Base-by-base conservation (phyloP, 2,797 vertebrate genomes). In the Chaetophractus vellerosus region DNA sequence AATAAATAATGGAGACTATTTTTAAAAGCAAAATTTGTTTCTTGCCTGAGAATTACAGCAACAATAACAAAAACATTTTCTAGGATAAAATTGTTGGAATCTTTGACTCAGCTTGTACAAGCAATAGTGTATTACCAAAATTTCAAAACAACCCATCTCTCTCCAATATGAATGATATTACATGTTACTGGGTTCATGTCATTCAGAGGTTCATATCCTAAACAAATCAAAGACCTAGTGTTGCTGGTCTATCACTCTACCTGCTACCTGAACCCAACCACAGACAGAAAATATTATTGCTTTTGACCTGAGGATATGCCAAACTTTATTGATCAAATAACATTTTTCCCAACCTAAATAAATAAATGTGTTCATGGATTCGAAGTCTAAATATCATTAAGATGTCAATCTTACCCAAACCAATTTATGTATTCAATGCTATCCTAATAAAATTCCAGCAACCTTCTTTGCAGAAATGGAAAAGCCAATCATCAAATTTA, bases 81-180 rank as follows among this genome's bases (percentile, higher is more conserved):
- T 66, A 75, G 69, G 24, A 50, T 76, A 85, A 88, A 96, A 88
- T 88, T 94, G 95, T 93, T 95, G 83, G 92, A 66, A 72, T 84
- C 83, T 97, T 97, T 95, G 96, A 97, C 82, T 83, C 50, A 96
- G 69, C 80, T 97, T 97, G 71, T 91, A 92, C 84, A 97, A 97
- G 91, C 78, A 94, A 68, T 91, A 88, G 26, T 80, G 69, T 92
- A 63, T 93, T 96, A 98, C 72, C 89, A 88, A 97, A 95, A 66
- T 83, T 80, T 75, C 85, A 91, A 91, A 97, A 97, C 91, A 72
- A 84, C n/a, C 90, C 52, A 85, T 81, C 50, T 75, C 33, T 91
- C 36, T 97, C 88, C 71, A 85, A 94, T 93, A 80, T 71, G 92
- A 96, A 83, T 83, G 79, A 48, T 69, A 92, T 95, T 87, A 90